A percentile compares a stretch with the other conserved stretches of the same genome.
Evolutionary conservation across 2,797 vertebrate species (phyloP).

Genomic region (Microchirus variegatus): DNA sequence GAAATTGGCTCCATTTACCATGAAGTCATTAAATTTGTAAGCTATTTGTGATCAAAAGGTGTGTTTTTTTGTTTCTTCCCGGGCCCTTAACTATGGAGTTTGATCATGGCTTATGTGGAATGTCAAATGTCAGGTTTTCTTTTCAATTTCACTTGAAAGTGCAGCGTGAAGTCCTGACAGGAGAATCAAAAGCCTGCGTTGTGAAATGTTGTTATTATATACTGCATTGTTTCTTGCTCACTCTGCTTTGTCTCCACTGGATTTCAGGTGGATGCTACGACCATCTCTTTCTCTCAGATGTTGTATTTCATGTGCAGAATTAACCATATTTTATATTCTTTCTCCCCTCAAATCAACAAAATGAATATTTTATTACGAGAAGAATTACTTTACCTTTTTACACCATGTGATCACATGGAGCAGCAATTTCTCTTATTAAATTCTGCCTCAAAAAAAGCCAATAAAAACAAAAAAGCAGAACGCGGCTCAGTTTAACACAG

Average conservation of each 20-base stretch:
- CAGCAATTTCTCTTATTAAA: too few species aligned
- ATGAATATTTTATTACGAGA: too few species aligned
- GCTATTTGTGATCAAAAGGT: slow-evolving; percentile 74
- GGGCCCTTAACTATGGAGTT: slow-evolving; percentile 62
- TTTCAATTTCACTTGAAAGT: slow-evolving; percentile 43
- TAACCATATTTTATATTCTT: too few species aligned
- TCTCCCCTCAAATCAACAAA: too few species aligned
- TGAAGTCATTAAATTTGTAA: slow-evolving; percentile 71
- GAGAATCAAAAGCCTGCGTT: slow-evolving; percentile 32
- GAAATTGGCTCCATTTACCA: slow-evolving; percentile 68
- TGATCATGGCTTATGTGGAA: slow-evolving; percentile 56
- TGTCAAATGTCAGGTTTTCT: slow-evolving; percentile 68
- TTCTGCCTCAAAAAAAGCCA: too few species aligned
- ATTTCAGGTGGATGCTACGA: slow-evolving; percentile 7
- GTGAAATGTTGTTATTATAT: slow-evolving; percentile 36
- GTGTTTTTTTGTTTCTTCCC: slow-evolving; percentile 34
- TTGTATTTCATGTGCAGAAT: too few species aligned
- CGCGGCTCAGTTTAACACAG: too few species aligned
- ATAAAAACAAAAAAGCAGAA: too few species aligned
- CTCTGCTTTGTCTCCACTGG: slow-evolving; percentile 9
- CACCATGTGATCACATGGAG: too few species aligned
- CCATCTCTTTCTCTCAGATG: background rate
- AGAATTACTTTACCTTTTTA: too few species aligned
- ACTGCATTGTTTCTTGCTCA: slow-evolving; percentile 32
- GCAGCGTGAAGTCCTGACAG: slow-evolving; percentile 29